These are phyloP conservation scores for Montipora capricornis DNA, from an alignment of 64 coral and sea anemone genomes.

Conservation along the genomic window DNA sequence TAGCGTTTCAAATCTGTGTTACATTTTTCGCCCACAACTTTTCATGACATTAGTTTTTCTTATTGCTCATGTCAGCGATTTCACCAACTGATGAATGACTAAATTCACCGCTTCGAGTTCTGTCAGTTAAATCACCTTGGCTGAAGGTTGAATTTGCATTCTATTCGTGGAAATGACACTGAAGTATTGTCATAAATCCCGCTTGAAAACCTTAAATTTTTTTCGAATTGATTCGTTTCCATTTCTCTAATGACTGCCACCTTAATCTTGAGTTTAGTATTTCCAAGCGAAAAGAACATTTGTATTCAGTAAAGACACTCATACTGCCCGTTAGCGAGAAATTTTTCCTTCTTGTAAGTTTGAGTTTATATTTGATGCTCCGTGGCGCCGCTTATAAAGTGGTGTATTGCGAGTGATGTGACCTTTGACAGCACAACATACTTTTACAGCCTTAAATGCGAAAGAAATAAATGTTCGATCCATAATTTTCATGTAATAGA, in stretches of 20 bases:
- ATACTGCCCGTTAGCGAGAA: neutral
- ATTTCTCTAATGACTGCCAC: neutral
- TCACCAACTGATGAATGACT: slow-evolving; percentile 23
- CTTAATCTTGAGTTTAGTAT: neutral
- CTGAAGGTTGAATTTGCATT: slow-evolving; percentile 44
- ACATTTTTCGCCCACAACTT: neutral
- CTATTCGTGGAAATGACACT: slow-evolving; percentile 24
- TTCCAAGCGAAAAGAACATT: neutral
- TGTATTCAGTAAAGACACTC: neutral
- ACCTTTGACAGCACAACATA: slow-evolving; percentile 56
- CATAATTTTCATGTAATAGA: neutral
- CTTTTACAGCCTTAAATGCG: slow-evolving; percentile 8
- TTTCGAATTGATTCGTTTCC: neutral
- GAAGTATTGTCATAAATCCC: slow-evolving; percentile 12
- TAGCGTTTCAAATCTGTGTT: neutral
- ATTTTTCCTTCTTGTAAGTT: neutral
- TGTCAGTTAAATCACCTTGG: neutral
- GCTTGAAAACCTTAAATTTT: neutral
- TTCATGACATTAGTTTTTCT: neutral
- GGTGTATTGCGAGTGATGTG: slow-evolving; percentile 43
- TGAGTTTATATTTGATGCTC: slow-evolving; percentile 48
- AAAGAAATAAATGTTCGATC: slow-evolving; percentile 13
- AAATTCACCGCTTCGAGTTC: slow-evolving; percentile 9
- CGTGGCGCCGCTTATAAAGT: slow-evolving; percentile 19
- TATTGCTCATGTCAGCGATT: neutral